Evolutionary conservation across 2,888 invertebrate genomes (phyloP), one percentile per base, ranked within the genome.

Genomic region (Tiliacea citrago): DNA sequence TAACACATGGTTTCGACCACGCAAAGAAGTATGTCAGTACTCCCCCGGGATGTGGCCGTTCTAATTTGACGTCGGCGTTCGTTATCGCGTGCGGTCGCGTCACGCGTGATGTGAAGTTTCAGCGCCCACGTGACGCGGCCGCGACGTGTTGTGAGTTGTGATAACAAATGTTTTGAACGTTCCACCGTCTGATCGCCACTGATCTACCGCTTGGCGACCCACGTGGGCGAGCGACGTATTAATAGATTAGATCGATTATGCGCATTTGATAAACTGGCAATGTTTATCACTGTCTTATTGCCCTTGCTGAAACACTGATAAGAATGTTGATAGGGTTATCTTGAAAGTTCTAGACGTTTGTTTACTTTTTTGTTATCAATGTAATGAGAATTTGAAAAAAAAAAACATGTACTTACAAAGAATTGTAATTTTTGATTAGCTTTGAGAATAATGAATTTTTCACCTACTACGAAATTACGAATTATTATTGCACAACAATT

Each of bases 181-280:
- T 24, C 61, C 73, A 62, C 61, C 13, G 65, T 29, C 53, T 53
- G 69, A 35, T 57, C 66, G 67, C 61, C 42, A 47, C 51, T 58
- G 69, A 60, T 39, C 35, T 24, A 61, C 63, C 49, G 63, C 57
- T 63, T 51, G 39, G 42, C 61, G 58, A 47, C 66, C 78, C 77
- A 83, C 79, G 86, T 86, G 79, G 76, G 24, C 65, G 47, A 61
- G 18, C 63, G 51, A 53, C 57, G 55, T 84, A 79, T 79, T 82
- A 75, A 77, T 81, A 82, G 80, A 83, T 84, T 74, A 82, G 78
- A 86, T 76, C 60, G 71, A 82, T 78, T 68, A 76, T 65, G 58
- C 73, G 76, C 75, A 79, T 81, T 82, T 66, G 68, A 74, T 51
- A 53, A 47, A 49, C 55, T 66, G 39, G 18, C 58, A 70, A 58